Conservation (phyloP, 2,888 invertebrate species). For the Polydrusus tereticollis region DNA sequence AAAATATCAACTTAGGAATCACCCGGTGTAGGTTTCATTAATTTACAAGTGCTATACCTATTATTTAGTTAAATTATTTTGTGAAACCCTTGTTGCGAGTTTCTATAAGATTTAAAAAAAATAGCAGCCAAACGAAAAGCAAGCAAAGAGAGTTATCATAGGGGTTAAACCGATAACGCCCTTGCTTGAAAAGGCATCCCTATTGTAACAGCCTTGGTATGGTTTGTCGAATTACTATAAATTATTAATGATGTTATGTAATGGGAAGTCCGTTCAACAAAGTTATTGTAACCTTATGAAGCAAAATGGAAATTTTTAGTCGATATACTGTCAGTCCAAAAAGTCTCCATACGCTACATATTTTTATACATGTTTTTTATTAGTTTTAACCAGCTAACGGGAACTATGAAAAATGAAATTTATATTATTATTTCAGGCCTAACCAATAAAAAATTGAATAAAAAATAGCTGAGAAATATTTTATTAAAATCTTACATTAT, state of each 20-base stretch:
- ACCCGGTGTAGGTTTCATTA: not conserved
- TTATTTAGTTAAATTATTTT: not conserved
- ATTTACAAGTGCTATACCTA: not conserved
- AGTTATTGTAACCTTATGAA: not conserved
- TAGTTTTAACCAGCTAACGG: too few relatives aligned
- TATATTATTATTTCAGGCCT: too few relatives aligned
- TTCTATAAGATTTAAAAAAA: conserved; percentile 1
- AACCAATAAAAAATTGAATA: too few relatives aligned
- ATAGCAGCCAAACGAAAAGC: not conserved
- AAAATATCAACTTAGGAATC: too few relatives aligned
- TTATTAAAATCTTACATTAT: too few relatives aligned
- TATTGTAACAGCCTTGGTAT: conserved; percentile 6
- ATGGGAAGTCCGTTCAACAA: not conserved
- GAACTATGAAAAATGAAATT: too few relatives aligned
- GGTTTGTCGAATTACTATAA: conserved; percentile 28
- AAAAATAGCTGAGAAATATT: too few relatives aligned
- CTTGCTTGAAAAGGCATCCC: conserved; percentile 12
- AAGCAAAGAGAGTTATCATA: conserved; percentile 9
- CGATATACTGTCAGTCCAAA: too few relatives aligned
- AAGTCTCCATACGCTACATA: too few relatives aligned
- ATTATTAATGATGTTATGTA: conserved; percentile 28
- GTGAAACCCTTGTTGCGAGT: not conserved
- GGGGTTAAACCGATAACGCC: conserved; percentile 28
- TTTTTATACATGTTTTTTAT: too few relatives aligned
- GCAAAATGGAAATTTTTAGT: not conserved